phyloP scores from a whole-genome alignment of 2,113 vertebrate species.

The Mandrillus leucophaeus region DNA sequence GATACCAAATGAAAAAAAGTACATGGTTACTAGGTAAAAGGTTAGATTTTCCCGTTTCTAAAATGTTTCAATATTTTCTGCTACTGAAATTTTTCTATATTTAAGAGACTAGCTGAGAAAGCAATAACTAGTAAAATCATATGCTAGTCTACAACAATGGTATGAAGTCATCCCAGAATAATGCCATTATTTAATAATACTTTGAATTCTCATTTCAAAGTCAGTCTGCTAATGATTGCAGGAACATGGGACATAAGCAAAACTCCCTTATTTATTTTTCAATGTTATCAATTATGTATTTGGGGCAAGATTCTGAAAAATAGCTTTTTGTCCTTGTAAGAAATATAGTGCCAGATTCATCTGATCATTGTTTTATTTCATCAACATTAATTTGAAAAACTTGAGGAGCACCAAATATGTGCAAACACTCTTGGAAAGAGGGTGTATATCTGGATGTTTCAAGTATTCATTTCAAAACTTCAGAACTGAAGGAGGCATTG shows the following conservation, averaged over 20 bases:
- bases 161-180: constrained; percentile 62
- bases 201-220: constrained; percentile 68
- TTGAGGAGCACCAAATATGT: not conserved
- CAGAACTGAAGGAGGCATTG: constrained; percentile 41
- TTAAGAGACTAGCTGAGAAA: constrained; percentile 67
- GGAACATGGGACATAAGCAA: constrained; percentile 76
- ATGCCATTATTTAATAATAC: constrained; percentile 78
- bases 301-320: constrained; percentile 56
- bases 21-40: not conserved
- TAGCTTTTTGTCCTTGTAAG: constrained; percentile 39
- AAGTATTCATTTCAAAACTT: constrained; percentile 11
- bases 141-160: constrained; percentile 56
- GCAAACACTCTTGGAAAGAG: not conserved
- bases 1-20: constrained; percentile 17
- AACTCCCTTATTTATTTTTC: constrained; percentile 70
- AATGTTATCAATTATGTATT: constrained; percentile 67
- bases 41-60: constrained; percentile 16
- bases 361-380: not conserved
- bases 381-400: not conserved
- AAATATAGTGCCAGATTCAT: not conserved
- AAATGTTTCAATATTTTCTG: constrained; percentile 42
- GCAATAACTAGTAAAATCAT: constrained; percentile 8
- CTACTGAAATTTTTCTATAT: constrained; percentile 50
- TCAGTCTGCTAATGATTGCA: constrained; percentile 79
- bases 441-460: not conserved